Evolutionary conservation across 1,140 invertebrate species (phyloP).

Genomic region (Coenobita brevimanus): DNA sequence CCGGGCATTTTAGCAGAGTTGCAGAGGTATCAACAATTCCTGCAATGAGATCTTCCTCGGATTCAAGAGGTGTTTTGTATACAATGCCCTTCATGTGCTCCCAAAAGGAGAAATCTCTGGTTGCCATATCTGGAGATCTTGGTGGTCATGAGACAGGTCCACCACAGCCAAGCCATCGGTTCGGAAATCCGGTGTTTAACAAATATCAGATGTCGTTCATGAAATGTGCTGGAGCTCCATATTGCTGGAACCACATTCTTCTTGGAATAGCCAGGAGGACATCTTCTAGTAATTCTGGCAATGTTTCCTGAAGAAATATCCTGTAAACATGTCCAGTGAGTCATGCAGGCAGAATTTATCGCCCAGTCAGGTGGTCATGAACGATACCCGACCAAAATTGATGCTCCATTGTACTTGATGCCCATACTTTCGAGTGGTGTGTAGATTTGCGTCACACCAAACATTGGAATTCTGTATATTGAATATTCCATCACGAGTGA

Average conservation of each 20-base stretch:
- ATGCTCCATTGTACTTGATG: not conserved
- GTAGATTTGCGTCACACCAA: conserved; percentile 7
- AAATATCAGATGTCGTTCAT: not conserved
- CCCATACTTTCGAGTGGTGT: not conserved
- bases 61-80: not conserved
- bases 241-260: conserved; percentile 13
- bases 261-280: not conserved
- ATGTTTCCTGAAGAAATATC: not conserved
- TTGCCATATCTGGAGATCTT: conserved; percentile 2
- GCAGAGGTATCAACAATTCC: not conserved
- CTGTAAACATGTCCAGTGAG: not conserved
- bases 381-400: conserved; percentile 3
- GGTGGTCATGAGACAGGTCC: too few species aligned
- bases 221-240: not conserved
- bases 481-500: not conserved
- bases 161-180: not conserved
- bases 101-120: not conserved
- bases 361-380: not conserved
- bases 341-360: not conserved
- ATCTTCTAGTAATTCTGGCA: conserved; percentile 32
- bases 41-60: not conserved
- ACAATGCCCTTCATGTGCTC: conserved; percentile 8
- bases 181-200: not conserved
- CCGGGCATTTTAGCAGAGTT: too few species aligned
- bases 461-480: not conserved